Evolutionary conservation across 2,797 vertebrate genomes (phyloP), one percentile per base, ranked within the genome.

Genomic region (Crax fasciolata): DNA sequence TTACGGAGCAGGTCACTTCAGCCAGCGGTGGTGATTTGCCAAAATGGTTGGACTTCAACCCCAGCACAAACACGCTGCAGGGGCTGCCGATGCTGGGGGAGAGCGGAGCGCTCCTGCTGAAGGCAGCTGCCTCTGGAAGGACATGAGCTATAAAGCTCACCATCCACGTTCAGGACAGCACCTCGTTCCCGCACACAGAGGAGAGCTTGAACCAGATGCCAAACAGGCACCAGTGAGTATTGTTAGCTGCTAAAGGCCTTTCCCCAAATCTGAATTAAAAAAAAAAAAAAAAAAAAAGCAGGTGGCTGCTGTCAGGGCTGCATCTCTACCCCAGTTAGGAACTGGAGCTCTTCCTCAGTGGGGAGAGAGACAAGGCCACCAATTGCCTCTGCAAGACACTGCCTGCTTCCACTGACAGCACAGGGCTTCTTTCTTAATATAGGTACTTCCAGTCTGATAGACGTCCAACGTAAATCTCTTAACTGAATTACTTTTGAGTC

Each of bases 81-180:
- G 97, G 97, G 38, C 63, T 98, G 91, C 96, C 87, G 0, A 84
- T 97, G 86, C 49, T 51, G 27, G 95, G 96, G 41, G 94, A 98
- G 25, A 89, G 23, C 5, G 38, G 96, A 49, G 58, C 20, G 5
- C 95, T 97, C 52, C 68, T 58, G 48, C 74, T 97, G 17, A 90
- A 24, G 39, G 28, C 96, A 16, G 70, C 75, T 48, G 84, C 82
- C 23, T 51, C 72, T 3, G 86, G 52, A 46, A 43, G 32, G 58
- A 30, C 13, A 0, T 21, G 10, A 2, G 25, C 73, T 84, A n/a
- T 3, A 51, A 90, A 74, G 71, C 72, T 98, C 72, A 71, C 90
- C 38, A 83, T 97, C 74, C 51, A 59, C 0, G 80, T 97, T 74
- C 72, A 74, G 41, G 94, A 97, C 5, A 17, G 11, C 44, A 63